Percentiles rank a stretch among this genome's conserved stretches.
phyloP scores from a whole-genome alignment of 2,888 invertebrate genomes.

The Dromius quadrimaculatus region DNA sequence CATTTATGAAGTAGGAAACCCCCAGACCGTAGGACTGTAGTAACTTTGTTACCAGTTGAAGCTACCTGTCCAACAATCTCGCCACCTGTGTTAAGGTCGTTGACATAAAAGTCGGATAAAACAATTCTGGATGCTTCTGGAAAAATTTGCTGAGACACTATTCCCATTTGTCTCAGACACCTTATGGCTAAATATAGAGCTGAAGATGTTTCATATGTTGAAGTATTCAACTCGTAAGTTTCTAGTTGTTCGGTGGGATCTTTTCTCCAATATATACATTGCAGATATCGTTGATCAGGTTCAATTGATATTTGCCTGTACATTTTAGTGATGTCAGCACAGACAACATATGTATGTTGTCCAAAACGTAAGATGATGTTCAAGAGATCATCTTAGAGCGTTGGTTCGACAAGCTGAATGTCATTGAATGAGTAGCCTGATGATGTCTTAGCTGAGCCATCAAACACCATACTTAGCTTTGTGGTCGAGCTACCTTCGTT shows the following conservation, averaged over 20 bases:
- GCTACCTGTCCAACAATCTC: background rate
- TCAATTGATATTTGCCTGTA: background rate
- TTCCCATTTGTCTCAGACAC: too few relatives aligned
- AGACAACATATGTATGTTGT: background rate
- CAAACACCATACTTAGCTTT: slow-evolving; percentile 42
- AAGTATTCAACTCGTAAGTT: too few relatives aligned
- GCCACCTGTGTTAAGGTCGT: background rate
- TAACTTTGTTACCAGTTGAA: background rate
- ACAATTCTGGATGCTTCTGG: background rate
- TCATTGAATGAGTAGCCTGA: slow-evolving; percentile 28
- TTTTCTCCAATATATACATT: too few relatives aligned
- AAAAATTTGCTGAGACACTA: too few relatives aligned
- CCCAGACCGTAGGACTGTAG: background rate
- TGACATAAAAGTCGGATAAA: background rate
- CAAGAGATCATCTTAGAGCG: slow-evolving; percentile 1
- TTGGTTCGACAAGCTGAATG: background rate
- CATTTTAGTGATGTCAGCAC: slow-evolving; percentile 5
- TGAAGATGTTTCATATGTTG: too few relatives aligned
- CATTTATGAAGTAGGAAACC: background rate
- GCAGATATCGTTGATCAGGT: too few relatives aligned
- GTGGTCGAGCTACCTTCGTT: slow-evolving; percentile 41
- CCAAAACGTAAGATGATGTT: slow-evolving; percentile 18
- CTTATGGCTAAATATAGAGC: too few relatives aligned
- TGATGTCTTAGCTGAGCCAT: slow-evolving; percentile 18
- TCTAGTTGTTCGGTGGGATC: too few relatives aligned